Evolutionary conservation across 92 coral and sea anemone genomes (phyloP), one percentile per base, ranked within the genome.

Genomic region (Palythoa grandis): DNA sequence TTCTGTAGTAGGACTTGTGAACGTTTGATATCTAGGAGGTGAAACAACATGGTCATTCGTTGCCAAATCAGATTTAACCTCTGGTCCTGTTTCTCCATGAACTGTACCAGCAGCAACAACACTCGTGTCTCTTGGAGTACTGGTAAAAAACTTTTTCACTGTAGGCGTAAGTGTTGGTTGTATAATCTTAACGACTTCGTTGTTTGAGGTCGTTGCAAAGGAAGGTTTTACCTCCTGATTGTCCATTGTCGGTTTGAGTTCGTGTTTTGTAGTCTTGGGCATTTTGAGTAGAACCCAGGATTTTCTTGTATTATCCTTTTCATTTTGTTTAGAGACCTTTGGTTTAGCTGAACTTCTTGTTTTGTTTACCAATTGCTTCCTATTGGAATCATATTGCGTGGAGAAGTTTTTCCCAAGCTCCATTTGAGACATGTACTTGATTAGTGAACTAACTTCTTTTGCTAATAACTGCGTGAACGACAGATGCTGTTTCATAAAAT

Each of bases 241-340:
- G 37, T 90, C 23, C 20, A 72, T 90, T 24, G 74, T 87, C 0
- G 58, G 89, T 60, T 87, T 87, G 63, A 52, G 52, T 11, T 88
- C 83, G 47, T 52, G 48, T 11, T 79, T 87, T 74, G 85, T 79
- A 19, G 82, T 52, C 84, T 92, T 93, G 14, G 98, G 99, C 90
- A 97, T 94, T 82, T 95, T 95, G 56, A 97, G 84, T 35, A 97
- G 90, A 80, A 97, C 99, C 99, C 99, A 97, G 43, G 99, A 97
- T 74, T 97, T 97, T 76, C 98, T 91, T 22, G 91, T 85, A 15
- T 98, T 98, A 38, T 82, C 88, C 60, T 71, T 86, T 48, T 93
- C 91, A 16, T 70, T 76, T 78, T 16, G 72, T 19, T 60, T 70
- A 22, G 53, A 17, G 40, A 16, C 77, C 23, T 75, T 16, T 7